These are phyloP conservation scores for Scaptomyza hsui DNA, from an alignment of 1,140 invertebrate species.

Conservation along the genomic window DNA sequence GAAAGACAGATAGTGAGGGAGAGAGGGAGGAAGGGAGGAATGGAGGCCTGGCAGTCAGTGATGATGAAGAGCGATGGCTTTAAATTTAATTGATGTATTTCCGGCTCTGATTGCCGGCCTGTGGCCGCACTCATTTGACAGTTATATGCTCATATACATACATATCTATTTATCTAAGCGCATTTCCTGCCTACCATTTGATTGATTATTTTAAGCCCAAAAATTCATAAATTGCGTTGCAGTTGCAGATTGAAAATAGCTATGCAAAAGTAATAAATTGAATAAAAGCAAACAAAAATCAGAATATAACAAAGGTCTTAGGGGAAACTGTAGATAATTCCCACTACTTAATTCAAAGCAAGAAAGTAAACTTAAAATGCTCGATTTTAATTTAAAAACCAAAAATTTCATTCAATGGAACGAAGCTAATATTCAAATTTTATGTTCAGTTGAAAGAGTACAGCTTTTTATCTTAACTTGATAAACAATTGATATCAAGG, in stretches of 20 bases:
- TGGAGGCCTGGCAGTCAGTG: not conserved
- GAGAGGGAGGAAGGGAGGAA: constrained; percentile 12
- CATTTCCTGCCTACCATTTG: constrained; percentile 7
- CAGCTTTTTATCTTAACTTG: not conserved
- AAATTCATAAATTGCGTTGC: not conserved
- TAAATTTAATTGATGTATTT: constrained; percentile 75
- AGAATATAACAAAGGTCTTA: too few relatives aligned
- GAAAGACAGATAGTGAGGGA: not conserved
- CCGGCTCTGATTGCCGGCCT: constrained; percentile 23
- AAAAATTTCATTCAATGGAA: too few relatives aligned
- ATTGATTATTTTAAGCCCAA: constrained; percentile 11
- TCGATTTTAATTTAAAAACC: too few relatives aligned
- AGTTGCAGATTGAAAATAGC: not conserved
- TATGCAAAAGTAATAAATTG: too few relatives aligned
- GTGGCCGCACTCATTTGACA: constrained; percentile 31
- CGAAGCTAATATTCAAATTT: too few relatives aligned
- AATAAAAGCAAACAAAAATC: too few relatives aligned
- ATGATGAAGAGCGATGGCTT: constrained; percentile 59
- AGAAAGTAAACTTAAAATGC: too few relatives aligned
- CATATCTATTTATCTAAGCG: constrained; percentile 44
- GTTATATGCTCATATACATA: constrained; percentile 4
- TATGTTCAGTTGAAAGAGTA: too few relatives aligned
- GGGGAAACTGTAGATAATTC: too few relatives aligned
- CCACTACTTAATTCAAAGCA: too few relatives aligned
- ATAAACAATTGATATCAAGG: not conserved